phyloP scores from a whole-genome alignment of 1,140 invertebrate genomes.

The Ostrea denselamellosa region DNA sequence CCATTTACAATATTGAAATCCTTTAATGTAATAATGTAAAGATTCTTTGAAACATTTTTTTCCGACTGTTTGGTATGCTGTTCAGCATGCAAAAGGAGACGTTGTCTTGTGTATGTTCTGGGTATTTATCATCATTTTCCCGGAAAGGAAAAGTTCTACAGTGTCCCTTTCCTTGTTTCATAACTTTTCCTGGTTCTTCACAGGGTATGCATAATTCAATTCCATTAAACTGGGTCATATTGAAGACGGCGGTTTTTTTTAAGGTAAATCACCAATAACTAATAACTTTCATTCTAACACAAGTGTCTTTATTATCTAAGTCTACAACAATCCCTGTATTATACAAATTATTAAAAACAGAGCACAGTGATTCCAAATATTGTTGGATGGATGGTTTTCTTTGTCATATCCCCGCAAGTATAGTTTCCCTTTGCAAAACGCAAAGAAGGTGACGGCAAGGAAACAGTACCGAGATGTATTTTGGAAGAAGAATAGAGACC shows the following conservation, averaged over 20 bases:
- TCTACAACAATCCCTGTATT: neutral
- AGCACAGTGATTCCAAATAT: neutral
- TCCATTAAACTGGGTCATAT: slow-evolving; percentile 54
- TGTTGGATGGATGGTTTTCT: neutral
- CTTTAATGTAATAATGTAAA: neutral
- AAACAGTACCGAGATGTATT: slow-evolving; percentile 53
- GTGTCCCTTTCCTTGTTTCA: slow-evolving; percentile 47
- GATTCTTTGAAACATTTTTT: slow-evolving; percentile 29
- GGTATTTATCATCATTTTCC: neutral
- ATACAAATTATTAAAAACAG: slow-evolving; percentile 29
- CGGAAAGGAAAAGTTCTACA: slow-evolving; percentile 40
- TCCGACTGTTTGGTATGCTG: neutral
- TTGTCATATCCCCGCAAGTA: neutral
- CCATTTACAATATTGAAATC: slow-evolving; percentile 16
- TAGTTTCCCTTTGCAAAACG: neutral
- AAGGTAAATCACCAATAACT: slow-evolving; percentile 47
- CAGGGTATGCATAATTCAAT: slow-evolving; percentile 41
- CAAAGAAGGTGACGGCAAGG: slow-evolving; percentile 11
- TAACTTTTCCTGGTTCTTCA: slow-evolving; percentile 43
- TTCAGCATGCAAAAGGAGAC: slow-evolving; percentile 9
- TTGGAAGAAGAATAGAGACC: slow-evolving; percentile 31
- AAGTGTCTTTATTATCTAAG: slow-evolving; percentile 37
- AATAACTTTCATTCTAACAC: neutral
- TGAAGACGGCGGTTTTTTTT: slow-evolving; percentile 50
- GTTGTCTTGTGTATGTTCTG: neutral